Base-by-base conservation (phyloP, 2,113 vertebrate species). In the Regulus satrapa region DNA sequence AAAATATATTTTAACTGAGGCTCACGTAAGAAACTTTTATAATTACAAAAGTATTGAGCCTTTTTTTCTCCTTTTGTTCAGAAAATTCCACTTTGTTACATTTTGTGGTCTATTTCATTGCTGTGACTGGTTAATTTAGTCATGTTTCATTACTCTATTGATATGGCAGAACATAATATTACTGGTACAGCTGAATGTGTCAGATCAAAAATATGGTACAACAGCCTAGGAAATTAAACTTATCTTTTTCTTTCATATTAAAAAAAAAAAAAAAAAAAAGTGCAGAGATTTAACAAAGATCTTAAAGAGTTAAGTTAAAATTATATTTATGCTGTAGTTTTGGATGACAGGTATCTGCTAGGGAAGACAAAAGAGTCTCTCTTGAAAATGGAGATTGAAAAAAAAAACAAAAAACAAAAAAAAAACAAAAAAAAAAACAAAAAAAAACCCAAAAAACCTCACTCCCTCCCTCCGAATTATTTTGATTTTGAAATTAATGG, bases 131-230 rank as follows among this genome's bases (percentile, higher is more conserved):
- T 92, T 75, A 32, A 58, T 52, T 40, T 51, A 72, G 55, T 92
- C 41, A 81, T 23, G 62, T 64, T 71, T 86, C 80, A 85, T 96
- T 95, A 93, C 29, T 64, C 55, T 95, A 31, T 68, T 81, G 85
- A 95, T 76, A 85, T 5, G 62, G n/a, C 71, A 89, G 48, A 95
- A 86, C 45, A 58, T 29, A 74, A 72, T 81, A 81, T 68, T 85
- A 72, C 16, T 73, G 41, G 7, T 67, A 69, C 21, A 97, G 84
- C 12, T 54, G 36, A 59, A 89, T 52, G 6, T 80, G 8, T 88
- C 48, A 74, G 25, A 78, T 74, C 23, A 88, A 88, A 97, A 96
- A 77, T 40, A 55, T 59, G 14, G 11, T 80, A 43, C 29, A 55
- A 4, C 25, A 89, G 1, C 24, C 63, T 88, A 32, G 48, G 31